Conservation (phyloP, 1,140 invertebrate genomes). For the Drosophila nigrodunni region DNA sequence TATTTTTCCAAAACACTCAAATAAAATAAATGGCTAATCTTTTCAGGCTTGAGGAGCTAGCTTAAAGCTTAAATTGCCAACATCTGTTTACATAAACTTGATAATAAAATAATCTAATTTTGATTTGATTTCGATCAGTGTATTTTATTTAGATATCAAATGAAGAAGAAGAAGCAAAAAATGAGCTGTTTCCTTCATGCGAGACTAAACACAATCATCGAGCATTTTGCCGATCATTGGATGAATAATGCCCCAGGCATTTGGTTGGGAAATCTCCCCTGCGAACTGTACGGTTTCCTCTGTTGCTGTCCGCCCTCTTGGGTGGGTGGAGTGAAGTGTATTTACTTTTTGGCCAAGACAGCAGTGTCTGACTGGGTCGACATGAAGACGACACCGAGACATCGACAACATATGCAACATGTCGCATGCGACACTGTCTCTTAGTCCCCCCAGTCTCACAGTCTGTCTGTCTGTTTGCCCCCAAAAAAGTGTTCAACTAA, state of each 20-base stretch:
- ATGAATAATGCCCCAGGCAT: slow-evolving; percentile 48
- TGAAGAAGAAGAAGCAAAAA: no score
- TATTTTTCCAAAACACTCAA: no score
- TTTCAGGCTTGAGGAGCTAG: no score
- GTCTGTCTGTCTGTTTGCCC: not conserved
- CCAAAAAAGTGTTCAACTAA: not conserved
- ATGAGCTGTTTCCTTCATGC: slow-evolving; percentile 15
- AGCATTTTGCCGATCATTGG: slow-evolving; percentile 16
- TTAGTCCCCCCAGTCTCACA: no score
- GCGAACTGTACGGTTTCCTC: not conserved
- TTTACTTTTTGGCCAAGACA: slow-evolving; percentile 13
- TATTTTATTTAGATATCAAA: not conserved
- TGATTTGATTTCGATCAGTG: no score
- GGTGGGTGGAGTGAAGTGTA: not conserved
- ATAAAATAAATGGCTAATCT: no score
- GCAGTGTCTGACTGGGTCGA: slow-evolving; percentile 1
- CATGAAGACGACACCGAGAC: not conserved
- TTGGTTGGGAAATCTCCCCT: slow-evolving; percentile 46
- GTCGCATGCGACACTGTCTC: not conserved
- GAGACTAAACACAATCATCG: slow-evolving; percentile 23
- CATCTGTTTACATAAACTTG: no score
- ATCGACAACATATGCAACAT: slow-evolving; percentile 1
- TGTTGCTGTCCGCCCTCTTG: slow-evolving; percentile 1
- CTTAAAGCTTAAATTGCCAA: no score
- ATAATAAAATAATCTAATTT: no score